Base-by-base conservation (phyloP, 92 coral and sea anemone species). In the Phenganax marumi region DNA sequence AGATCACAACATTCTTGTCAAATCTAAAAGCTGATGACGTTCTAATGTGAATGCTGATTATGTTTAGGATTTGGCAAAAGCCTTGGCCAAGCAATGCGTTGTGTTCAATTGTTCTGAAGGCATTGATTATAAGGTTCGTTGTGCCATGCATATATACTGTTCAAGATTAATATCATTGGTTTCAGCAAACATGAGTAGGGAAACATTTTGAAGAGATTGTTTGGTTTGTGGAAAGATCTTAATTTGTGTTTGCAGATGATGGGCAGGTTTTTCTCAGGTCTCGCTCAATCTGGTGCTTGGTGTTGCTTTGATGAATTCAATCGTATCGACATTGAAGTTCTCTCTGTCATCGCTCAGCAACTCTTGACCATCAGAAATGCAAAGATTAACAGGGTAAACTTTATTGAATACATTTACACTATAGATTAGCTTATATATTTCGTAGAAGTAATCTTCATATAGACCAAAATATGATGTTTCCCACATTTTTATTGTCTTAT, bases 251-350 rank as follows among this genome's bases (percentile, higher is more conserved):
- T 21, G 9, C 73, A 91, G 93, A 95, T 95, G 98, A 95, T 95
- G 98, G 98, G 98, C 10, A 89, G 98, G 48, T 95, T 95, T 89
- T 95, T 95, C 87, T 95, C 98, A 21, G 98, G 98, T 81, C 81
- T 95, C 52, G 98, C 98, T 50, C 97, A 93, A 88, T 95, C 98
- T 54, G 98, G 98, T 16, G 98, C 98, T 50, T 95, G 98, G 98
- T 95, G 98, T 81, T 95, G 98, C 77, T 95, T 95, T 77, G 98
- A 95, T 70, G 98, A 95, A 88, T 95, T 95, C 86, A 95, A 95
- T 77, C 92, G 98, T 75, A 95, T 95, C 77, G 98, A 95, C 76
- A 95, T 95, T 66, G 98, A 95, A 80, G 98, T 95, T 84, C 54
- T 95, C 86, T 92, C 98, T 85, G 98, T 95, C 77, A 95, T 95